A percentile compares a stretch with the other conserved stretches of the same genome.
phyloP scores from a whole-genome alignment of 2,797 vertebrate species.

The Girardinus metallicus region DNA sequence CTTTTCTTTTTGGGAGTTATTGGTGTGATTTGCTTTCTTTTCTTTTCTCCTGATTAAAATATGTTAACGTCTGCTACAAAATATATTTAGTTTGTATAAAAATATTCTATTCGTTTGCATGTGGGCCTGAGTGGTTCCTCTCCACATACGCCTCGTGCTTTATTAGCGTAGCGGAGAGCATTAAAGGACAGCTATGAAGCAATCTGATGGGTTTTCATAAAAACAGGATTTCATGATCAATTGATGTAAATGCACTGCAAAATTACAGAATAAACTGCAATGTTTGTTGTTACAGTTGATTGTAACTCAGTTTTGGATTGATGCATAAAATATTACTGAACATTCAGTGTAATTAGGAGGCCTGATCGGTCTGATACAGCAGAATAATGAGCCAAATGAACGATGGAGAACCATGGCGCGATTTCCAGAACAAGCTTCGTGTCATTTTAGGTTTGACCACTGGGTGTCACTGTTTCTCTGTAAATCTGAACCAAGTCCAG shows the following conservation, averaged over 20 bases:
- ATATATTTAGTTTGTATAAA: neutral
- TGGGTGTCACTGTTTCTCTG: neutral
- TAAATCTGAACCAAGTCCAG: neutral
- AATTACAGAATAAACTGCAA: neutral
- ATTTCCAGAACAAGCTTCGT: neutral
- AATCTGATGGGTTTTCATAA: neutral
- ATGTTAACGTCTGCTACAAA: neutral
- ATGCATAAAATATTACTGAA: neutral
- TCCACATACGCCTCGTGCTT: neutral
- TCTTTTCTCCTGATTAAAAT: neutral
- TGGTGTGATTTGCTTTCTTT: neutral
- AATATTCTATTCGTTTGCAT: too few species aligned
- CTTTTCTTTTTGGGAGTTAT: neutral
- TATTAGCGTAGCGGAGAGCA: neutral
- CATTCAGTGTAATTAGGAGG: neutral
- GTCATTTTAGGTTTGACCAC: neutral
- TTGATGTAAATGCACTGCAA: neutral
- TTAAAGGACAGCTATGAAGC: too few species aligned
- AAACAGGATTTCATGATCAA: too few species aligned
- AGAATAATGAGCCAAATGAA: neutral
- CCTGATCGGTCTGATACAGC: neutral
- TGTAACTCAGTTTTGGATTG: neutral
- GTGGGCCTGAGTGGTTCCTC: neutral
- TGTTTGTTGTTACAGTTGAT: neutral
- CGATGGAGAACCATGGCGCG: neutral